Evolutionary conservation across 2,797 vertebrate genomes (phyloP), one percentile per base, ranked within the genome.

Genomic region (Basileuterus tristriatus): DNA sequence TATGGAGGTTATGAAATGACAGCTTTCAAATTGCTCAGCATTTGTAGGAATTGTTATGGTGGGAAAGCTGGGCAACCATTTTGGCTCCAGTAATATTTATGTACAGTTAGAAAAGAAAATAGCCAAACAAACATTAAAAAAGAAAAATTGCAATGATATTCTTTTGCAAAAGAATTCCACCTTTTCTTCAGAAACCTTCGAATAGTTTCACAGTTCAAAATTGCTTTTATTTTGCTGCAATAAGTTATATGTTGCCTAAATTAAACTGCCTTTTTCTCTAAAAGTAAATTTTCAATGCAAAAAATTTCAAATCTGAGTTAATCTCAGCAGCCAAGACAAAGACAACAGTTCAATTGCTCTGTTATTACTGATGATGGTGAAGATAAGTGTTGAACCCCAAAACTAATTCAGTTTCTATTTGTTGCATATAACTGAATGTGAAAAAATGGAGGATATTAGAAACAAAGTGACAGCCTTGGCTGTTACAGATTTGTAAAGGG

Each of bases 161-260:
- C 0, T 55, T 67, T 79, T 39, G 12, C 5, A 36, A 39, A 88
- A 90, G 1, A 34, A 53, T 21, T 52, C 6, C 1, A 9, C 0
- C 9, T 72, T 90, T 84, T 63, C n/a, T 30, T 36, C 58, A 56
- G 23, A 92, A 69, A 39, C n/a, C 21, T 59, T 76, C 32, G 18
- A 49, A 63, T 13, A 49, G 5, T 63, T 88, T 87, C 24, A 49
- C 26, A 87, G 46, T 39, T 71, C 32, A 59, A 62, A 82, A 56
- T 67, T 46, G 5, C 6, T 70, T 89, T 46, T 70, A 15, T 62
- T 91, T 89, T 87, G 13, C 23, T 17, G 16, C 32, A 55, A 44
- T 14, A 72, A 67, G 21, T 29, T 36, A 15, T 12, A 4, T 37
- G 15, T 68, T 78, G 34, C 19, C 39, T 36, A 71, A 71, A 89